Evolutionary conservation across 2,797 vertebrate genomes (phyloP).

Genomic region (Buceros bicornis): DNA sequence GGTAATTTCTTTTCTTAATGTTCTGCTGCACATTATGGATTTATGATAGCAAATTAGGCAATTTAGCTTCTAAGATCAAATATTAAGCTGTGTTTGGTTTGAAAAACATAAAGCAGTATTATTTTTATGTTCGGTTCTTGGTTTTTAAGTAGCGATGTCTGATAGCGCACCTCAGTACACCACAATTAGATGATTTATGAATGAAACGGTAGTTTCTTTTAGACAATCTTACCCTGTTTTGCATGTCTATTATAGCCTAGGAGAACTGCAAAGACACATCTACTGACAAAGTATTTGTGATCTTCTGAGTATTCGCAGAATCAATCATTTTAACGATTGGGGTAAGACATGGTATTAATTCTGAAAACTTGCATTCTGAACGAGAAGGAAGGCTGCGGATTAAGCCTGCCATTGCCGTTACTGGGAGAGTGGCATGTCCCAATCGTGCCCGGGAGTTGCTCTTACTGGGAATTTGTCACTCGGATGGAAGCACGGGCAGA

Average conservation of each 20-base stretch:
- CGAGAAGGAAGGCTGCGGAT: background rate
- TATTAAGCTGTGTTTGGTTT: background rate
- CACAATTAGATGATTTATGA: background rate
- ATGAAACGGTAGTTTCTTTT: background rate
- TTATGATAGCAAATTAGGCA: background rate
- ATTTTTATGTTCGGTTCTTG: background rate
- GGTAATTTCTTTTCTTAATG: background rate
- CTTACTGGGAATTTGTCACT: background rate
- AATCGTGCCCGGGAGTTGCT: background rate
- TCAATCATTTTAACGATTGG: background rate
- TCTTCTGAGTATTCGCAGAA: background rate
- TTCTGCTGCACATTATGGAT: background rate
- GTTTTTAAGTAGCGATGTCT: background rate
- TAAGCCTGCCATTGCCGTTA: background rate
- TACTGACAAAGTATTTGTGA: background rate
- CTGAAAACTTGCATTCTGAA: background rate
- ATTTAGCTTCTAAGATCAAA: background rate
- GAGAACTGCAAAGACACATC: background rate
- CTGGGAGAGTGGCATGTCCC: background rate
- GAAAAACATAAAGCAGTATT: background rate
- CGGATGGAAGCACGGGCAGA: fast-evolving
- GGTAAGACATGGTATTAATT: background rate
- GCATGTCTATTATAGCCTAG: background rate
- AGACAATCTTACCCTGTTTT: background rate
- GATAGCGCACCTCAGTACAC: background rate